A percentile compares a stretch with the other conserved stretches of the same genome.
phyloP scores from a whole-genome alignment of 2,797 vertebrate species.

The Kryptopterus vitreolus region DNA sequence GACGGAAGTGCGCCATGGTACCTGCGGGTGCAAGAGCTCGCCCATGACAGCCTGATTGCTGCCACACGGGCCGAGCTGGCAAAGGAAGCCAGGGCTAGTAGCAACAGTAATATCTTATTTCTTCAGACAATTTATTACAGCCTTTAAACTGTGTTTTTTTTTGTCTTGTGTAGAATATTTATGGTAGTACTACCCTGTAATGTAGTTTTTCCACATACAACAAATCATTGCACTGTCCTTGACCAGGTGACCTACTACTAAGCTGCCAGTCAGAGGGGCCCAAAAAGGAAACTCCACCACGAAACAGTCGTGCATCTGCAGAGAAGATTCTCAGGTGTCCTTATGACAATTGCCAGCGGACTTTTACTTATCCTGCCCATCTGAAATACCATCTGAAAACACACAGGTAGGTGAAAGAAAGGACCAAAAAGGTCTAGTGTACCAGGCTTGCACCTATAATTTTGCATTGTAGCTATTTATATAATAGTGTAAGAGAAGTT shows the following conservation, averaged over 20 bases:
- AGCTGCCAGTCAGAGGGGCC: slow-evolving; percentile 81
- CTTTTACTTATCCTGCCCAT: slow-evolving; percentile 95
- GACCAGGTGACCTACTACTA: slow-evolving; percentile 86
- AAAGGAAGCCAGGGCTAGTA: slow-evolving; percentile 86
- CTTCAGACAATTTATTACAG: neutral
- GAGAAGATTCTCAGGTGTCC: slow-evolving; percentile 93
- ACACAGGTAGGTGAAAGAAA: slow-evolving; percentile 78
- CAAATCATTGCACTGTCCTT: slow-evolving; percentile 44
- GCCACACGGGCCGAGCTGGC: slow-evolving; percentile 95
- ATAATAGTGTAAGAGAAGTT: neutral
- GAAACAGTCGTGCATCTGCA: slow-evolving; percentile 71
- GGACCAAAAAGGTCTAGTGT: neutral
- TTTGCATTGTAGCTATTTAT: neutral
- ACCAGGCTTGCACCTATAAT: neutral
- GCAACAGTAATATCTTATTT: slow-evolving; percentile 74
- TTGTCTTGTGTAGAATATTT: neutral
- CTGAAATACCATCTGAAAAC: slow-evolving; percentile 99
- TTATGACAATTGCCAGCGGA: slow-evolving; percentile 91
- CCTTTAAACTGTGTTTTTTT: neutral
- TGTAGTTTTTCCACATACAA: neutral
- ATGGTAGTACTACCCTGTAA: neutral
- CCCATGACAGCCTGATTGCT: slow-evolving; percentile 97
- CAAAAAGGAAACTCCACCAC: slow-evolving; percentile 75
- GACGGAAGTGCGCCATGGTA: slow-evolving; percentile 95
- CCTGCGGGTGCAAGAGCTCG: slow-evolving; percentile 94